Conservation (phyloP, 2,888 invertebrate genomes). For the Apamea sordens region DNA sequence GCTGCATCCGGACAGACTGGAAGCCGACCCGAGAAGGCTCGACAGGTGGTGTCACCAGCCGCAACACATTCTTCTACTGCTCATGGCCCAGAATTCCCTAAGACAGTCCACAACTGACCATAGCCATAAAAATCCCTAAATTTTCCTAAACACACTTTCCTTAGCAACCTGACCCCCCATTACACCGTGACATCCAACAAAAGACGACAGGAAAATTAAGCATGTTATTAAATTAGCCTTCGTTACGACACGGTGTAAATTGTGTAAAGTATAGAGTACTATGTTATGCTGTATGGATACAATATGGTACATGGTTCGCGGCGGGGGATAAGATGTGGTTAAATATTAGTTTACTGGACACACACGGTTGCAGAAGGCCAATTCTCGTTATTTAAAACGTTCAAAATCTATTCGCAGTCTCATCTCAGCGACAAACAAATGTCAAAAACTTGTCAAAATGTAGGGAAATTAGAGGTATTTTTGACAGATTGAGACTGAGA, state of each 20-base stretch:
- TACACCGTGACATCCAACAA: constrained; percentile 30
- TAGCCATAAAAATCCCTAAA: background rate
- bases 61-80: too few species aligned
- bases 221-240: constrained; percentile 68
- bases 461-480: too few species aligned
- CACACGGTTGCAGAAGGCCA: background rate
- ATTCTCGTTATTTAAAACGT: too few species aligned
- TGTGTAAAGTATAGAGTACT: constrained; percentile 67
- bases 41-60: too few species aligned
- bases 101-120: background rate
- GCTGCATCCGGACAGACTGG: too few species aligned
- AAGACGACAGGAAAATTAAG: constrained; percentile 60
- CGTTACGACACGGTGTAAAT: constrained; percentile 59
- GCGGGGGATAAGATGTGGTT: constrained; percentile 63
- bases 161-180: background rate
- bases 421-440: too few species aligned
- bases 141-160: background rate
- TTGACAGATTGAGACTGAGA: too few species aligned
- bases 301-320: constrained; percentile 60
- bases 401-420: too few species aligned
- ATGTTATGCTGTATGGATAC: constrained; percentile 66
- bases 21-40: too few species aligned
- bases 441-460: too few species aligned
- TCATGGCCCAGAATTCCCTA: too few species aligned
- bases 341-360: constrained; percentile 53